A percentile compares a stretch with the other conserved stretches of the same genome.
Conservation (phyloP, 2,113 vertebrate genomes). For the Platichthys flesus region DNA sequence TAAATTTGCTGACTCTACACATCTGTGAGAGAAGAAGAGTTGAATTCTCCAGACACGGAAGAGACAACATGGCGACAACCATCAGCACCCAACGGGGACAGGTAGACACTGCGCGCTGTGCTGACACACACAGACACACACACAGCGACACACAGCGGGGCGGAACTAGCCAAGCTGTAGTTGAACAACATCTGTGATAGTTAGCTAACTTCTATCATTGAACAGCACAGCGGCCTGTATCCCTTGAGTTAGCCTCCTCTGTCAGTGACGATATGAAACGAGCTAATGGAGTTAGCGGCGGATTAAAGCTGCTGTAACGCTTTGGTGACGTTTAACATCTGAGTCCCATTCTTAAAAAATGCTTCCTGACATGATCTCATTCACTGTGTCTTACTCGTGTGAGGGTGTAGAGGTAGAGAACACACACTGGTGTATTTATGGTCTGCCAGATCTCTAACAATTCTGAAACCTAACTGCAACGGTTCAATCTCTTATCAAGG, state of each 20-base stretch:
- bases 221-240: not conserved
- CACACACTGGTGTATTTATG: too few relatives aligned
- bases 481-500: too few relatives aligned
- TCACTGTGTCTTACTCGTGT: too few relatives aligned
- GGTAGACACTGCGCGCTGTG: conserved; percentile 46
- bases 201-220: not conserved
- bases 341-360: not conserved
- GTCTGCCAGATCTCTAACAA: too few relatives aligned
- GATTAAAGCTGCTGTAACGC: not conserved
- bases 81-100: conserved; percentile 81
- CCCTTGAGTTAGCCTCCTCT: not conserved
- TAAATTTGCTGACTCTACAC: not conserved
- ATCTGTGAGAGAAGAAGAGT: not conserved
- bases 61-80: conserved; percentile 74
- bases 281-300: not conserved
- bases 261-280: not conserved
- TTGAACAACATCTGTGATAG: not conserved
- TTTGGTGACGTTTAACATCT: not conserved
- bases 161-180: not conserved
- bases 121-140: not conserved
- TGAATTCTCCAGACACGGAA: fast-evolving
- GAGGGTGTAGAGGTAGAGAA: too few relatives aligned
- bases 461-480: too few relatives aligned
- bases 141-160: not conserved
- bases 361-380: too few relatives aligned